Conservation (phyloP, 2,888 invertebrate species). For the Zhuqinia jingwanae region DNA sequence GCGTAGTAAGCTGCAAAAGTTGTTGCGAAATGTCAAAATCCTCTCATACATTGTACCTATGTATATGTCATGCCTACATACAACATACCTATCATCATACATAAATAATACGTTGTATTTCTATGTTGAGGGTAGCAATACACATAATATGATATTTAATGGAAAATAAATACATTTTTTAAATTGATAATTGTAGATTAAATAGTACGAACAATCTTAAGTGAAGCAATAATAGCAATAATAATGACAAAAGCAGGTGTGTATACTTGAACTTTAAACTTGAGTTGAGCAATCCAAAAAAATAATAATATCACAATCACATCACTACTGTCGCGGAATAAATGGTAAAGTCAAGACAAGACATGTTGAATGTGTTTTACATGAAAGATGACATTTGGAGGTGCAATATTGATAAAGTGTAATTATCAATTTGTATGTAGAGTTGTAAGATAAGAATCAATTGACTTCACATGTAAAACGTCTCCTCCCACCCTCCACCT, state of each 20-base stretch:
- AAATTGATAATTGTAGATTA: no score
- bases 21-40: constrained; percentile 10
- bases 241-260: no score
- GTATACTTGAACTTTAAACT: constrained; percentile 43
- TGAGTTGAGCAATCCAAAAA: constrained; percentile 14
- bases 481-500: neutral
- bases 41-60: neutral
- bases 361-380: constrained; percentile 21
- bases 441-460: neutral
- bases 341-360: neutral
- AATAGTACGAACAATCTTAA: no score
- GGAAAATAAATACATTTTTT: no score
- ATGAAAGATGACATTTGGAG: constrained; percentile 28
- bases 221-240: no score
- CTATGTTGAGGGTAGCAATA: neutral
- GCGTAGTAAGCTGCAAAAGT: neutral
- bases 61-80: no score
- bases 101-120: no score
- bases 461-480: neutral
- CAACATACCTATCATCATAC: no score
- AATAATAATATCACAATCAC: neutral
- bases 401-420: constrained; percentile 32
- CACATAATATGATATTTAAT: no score
- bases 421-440: constrained; percentile 27
- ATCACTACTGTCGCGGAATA: neutral